A percentile compares a stretch with the other conserved stretches of the same genome.
These are phyloP conservation scores for Zosterops lateralis DNA, from an alignment of 2,113 vertebrate species.

Conservation along the genomic window DNA sequence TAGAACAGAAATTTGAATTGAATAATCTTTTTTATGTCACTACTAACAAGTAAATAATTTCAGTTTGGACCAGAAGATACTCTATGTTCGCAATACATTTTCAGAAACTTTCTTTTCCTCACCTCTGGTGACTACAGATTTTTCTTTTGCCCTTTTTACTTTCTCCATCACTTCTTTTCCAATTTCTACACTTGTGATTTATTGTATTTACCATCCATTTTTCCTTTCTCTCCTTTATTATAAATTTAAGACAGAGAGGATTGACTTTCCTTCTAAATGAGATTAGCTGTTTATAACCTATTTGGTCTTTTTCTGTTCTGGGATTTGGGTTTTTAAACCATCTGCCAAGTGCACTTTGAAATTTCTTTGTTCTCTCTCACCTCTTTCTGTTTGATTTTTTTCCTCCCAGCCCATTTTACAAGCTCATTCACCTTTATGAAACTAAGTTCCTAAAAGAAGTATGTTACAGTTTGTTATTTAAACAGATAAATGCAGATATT, in stretches of 20 bases:
- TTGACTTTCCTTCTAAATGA: not conserved
- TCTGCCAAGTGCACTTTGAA: not conserved
- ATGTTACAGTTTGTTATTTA: not conserved
- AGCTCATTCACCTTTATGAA: not conserved
- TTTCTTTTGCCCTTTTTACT: not conserved
- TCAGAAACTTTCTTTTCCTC: not conserved
- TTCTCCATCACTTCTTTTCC: not conserved
- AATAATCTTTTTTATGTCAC: not conserved
- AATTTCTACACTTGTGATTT: constrained; percentile 1
- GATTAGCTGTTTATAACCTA: constrained; percentile 9
- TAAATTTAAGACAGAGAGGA: constrained; percentile 3
- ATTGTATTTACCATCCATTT: constrained; percentile 5
- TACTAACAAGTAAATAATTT: not conserved
- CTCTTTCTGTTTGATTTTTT: not conserved
- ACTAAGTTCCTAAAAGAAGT: not conserved
- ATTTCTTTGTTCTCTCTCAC: not conserved
- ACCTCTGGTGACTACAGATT: not conserved
- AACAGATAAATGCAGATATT: not conserved
- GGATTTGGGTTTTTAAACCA: constrained; percentile 4
- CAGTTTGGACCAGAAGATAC: not conserved
- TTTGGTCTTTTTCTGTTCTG: not conserved
- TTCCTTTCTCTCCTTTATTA: not conserved
- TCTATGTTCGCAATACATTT: not conserved
- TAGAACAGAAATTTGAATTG: not conserved
- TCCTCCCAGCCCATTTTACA: not conserved